These are phyloP conservation scores for Liolophura sinensis DNA, from an alignment of 1,140 invertebrate species.

Conservation along the genomic window DNA sequence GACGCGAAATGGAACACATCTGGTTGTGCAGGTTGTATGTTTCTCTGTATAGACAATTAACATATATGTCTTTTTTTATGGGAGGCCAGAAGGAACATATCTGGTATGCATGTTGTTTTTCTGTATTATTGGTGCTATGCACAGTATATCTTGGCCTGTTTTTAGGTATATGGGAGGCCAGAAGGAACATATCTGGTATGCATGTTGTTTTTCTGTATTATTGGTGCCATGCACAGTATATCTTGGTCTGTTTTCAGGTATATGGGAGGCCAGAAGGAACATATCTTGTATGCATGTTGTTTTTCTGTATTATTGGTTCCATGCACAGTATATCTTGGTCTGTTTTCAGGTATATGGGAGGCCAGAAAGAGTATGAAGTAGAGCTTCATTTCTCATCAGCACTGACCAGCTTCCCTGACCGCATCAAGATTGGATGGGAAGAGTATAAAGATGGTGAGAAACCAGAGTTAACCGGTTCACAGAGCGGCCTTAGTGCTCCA, in stretches of 20 bases:
- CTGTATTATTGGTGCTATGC: too few species aligned
- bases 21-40: too few species aligned
- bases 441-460: conserved; percentile 50
- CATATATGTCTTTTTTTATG: too few species aligned
- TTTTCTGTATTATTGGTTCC: not conserved
- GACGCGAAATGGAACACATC: too few species aligned
- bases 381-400: conserved; percentile 51
- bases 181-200: not conserved
- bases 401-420: conserved; percentile 43
- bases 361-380: conserved; percentile 56
- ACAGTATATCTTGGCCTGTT: too few species aligned
- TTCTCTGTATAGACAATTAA: too few species aligned
- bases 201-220: not conserved
- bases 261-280: too few species aligned
- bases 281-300: not conserved
- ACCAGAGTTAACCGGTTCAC: conserved; percentile 39
- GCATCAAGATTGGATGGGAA: conserved; percentile 47
- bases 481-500: conserved; percentile 21
- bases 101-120: too few species aligned
- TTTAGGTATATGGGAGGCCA: too few species aligned
- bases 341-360: conserved; percentile 43
- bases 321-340: conserved; percentile 6
- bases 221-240: not conserved
- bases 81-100: too few species aligned
- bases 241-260: not conserved